phyloP scores from a whole-genome alignment of 2,797 vertebrate species.

The Uromys caudimaculatus region DNA sequence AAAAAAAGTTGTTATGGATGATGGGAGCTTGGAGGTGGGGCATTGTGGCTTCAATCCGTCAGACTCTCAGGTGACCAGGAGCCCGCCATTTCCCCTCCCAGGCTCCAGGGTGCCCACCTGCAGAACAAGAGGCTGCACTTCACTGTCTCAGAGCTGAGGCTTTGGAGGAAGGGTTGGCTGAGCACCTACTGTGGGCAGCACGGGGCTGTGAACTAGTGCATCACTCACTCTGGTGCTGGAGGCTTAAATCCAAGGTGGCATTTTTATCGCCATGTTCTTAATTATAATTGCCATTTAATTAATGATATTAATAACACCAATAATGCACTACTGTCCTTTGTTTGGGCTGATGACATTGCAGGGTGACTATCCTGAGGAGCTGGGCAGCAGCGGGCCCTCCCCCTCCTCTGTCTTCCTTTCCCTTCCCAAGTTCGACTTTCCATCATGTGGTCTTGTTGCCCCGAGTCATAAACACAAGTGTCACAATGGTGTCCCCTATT shows the following conservation, averaged over 20 bases:
- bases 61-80: background rate
- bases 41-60: background rate
- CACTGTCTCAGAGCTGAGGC: background rate
- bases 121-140: fast-evolving
- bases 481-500: background rate
- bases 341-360: constrained; percentile 61
- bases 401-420: fast-evolving
- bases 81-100: background rate
- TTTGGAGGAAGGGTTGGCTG: background rate
- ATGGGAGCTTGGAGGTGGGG: background rate
- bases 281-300: constrained; percentile 78
- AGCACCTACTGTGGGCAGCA: background rate
- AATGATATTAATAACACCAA: constrained; percentile 73
- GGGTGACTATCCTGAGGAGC: background rate
- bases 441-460: fast-evolving
- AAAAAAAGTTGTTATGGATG: background rate
- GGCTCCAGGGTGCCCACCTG: background rate
- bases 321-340: constrained; percentile 61
- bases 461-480: background rate
- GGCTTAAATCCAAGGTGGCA: constrained; percentile 69
- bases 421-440: background rate
- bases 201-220: fast-evolving
- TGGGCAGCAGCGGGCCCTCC: background rate
- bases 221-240: background rate
- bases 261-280: constrained; percentile 72